These are phyloP conservation scores for Aquatica leii DNA, from an alignment of 2,888 invertebrate species.

Conservation along the genomic window DNA sequence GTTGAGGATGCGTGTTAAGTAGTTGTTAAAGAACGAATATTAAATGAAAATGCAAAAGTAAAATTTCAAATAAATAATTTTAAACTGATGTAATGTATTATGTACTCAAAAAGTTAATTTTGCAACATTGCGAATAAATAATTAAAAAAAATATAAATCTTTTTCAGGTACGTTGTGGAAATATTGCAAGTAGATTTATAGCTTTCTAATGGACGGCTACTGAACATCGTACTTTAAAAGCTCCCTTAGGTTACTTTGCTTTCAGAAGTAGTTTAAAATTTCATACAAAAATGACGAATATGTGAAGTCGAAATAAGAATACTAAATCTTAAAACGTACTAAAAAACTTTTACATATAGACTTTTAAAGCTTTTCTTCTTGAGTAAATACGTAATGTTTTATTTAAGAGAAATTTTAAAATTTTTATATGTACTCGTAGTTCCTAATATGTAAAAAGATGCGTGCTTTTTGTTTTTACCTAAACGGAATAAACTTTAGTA, in stretches of 20 bases:
- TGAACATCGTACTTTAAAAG: conserved; percentile 46
- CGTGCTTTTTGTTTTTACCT: too few relatives aligned
- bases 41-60: too few relatives aligned
- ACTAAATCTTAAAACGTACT: conserved; percentile 32
- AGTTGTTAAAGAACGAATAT: too few relatives aligned
- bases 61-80: too few relatives aligned
- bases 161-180: conserved; percentile 48
- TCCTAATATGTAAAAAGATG: too few relatives aligned
- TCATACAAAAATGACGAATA: conserved; percentile 34
- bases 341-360: conserved; percentile 15
- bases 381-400: conserved; percentile 17
- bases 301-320: conserved; percentile 32
- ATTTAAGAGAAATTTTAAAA: too few relatives aligned
- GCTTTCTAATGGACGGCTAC: conserved; percentile 50
- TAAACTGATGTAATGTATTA: too few relatives aligned
- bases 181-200: conserved; percentile 51
- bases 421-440: too few relatives aligned
- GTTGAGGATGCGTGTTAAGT: neutral
- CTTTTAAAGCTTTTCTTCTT: conserved; percentile 13
- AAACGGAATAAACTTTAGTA: too few relatives aligned
- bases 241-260: conserved; percentile 36
- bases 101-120: neutral
- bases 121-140: neutral
- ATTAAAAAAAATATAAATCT: conserved; percentile 45
- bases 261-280: conserved; percentile 34